phyloP scores from a whole-genome alignment of 2,113 vertebrate species.

The Melanerpes formicivorus region DNA sequence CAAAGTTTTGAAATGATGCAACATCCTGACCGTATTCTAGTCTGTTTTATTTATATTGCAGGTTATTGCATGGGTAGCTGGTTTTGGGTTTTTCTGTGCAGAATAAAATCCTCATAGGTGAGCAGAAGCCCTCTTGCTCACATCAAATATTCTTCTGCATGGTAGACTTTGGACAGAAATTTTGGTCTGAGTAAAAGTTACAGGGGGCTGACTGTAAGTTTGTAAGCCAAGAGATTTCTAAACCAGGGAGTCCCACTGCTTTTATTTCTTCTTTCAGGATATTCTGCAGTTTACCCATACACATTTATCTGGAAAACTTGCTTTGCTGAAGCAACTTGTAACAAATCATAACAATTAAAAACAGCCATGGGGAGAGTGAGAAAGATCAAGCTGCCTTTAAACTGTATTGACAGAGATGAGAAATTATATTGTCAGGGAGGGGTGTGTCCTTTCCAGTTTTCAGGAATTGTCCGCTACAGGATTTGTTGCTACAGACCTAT shows the following conservation, averaged over 20 bases:
- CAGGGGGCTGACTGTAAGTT: neutral
- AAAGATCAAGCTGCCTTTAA: neutral
- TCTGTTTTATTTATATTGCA: neutral
- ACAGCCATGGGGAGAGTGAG: neutral
- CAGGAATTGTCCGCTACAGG: neutral
- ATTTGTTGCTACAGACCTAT: neutral
- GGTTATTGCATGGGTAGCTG: neutral
- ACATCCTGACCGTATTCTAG: neutral
- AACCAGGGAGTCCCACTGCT: rapidly evolving
- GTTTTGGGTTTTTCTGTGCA: neutral
- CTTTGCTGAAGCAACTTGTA: neutral
- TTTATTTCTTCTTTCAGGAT: neutral
- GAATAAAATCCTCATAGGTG: neutral
- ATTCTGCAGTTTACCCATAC: neutral
- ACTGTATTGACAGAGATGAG: neutral
- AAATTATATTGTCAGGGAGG: neutral
- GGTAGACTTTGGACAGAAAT: neutral
- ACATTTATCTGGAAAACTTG: neutral
- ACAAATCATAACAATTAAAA: neutral
- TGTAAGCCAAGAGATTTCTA: neutral
- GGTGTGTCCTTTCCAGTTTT: neutral
- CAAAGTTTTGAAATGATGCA: neutral
- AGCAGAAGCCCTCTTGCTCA: neutral
- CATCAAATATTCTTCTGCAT: neutral
- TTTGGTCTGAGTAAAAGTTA: neutral